Conservation (phyloP, 2,113 vertebrate genomes). For the Cinclus cinclus region DNA sequence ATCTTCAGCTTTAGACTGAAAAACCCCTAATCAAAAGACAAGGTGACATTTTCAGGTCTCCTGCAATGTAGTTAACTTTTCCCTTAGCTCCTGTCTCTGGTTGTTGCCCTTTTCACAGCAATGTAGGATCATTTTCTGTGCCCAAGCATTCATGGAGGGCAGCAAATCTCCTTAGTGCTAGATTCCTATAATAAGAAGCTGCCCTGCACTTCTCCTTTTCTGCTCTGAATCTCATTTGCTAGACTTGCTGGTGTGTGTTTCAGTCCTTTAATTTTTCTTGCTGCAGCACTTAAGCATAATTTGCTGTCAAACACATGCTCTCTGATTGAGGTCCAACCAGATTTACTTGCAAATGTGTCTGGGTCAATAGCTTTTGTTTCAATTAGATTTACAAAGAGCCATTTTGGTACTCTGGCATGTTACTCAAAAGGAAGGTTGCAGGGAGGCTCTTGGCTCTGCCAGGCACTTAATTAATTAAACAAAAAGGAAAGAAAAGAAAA, state of each 20-base stretch:
- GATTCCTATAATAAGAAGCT: neutral
- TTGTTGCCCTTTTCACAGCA: constrained; percentile 29
- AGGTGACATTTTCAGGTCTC: constrained; percentile 39
- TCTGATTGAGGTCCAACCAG: constrained; percentile 50
- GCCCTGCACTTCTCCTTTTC: neutral
- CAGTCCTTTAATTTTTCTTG: constrained; percentile 73
- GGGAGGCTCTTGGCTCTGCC: neutral
- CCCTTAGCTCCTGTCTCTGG: neutral
- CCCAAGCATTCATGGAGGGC: neutral
- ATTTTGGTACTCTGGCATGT: constrained; percentile 59
- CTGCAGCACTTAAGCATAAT: constrained; percentile 44
- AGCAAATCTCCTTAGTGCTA: neutral
- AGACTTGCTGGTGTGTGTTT: constrained; percentile 17
- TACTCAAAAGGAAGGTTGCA: neutral
- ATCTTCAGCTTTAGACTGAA: neutral
- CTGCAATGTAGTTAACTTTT: neutral
- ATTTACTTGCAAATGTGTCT: constrained; percentile 71
- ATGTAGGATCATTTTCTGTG: neutral
- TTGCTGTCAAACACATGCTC: constrained; percentile 65
- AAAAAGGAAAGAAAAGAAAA: neutral
- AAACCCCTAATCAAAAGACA: neutral
- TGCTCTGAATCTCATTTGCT: constrained; percentile 53
- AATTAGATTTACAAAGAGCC: constrained; percentile 69
- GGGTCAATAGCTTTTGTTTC: constrained; percentile 72
- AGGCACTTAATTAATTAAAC: constrained; percentile 55